Percentiles rank a stretch among this genome's conserved stretches.
Evolutionary conservation across 2,888 invertebrate genomes (phyloP).

Genomic region (Lepidochitona cinerea): DNA sequence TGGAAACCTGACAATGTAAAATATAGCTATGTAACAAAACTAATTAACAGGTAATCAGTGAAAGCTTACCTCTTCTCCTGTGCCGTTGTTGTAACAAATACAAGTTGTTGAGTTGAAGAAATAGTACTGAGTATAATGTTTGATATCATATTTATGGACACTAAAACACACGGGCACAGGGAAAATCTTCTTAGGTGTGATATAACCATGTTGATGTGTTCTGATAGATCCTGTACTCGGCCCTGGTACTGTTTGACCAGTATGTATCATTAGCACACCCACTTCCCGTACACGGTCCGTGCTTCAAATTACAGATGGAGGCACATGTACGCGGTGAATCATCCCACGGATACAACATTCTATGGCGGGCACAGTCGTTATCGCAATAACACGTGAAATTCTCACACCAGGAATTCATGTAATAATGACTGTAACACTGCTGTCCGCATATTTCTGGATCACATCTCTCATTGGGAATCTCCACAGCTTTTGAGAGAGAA

Average conservation of each 20-base stretch:
- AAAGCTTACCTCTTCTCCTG: not conserved
- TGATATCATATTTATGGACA: no score
- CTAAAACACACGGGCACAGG: not conserved
- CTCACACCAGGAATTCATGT: conserved; percentile 4
- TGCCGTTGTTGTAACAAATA: not conserved
- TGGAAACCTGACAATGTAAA: no score
- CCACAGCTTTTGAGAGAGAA: no score
- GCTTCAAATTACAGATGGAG: not conserved
- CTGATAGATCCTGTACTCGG: not conserved
- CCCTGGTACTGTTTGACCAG: not conserved
- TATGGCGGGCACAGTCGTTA: not conserved
- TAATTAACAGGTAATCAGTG: no score
- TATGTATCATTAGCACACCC: not conserved
- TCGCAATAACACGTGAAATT: not conserved
- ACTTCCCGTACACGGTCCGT: conserved; percentile 3
- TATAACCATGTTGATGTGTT: not conserved
- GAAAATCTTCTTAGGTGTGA: no score
- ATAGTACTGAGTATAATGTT: not conserved
- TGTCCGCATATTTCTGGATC: conserved; percentile 1
- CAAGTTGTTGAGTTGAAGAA: not conserved
- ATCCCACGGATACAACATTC: not conserved
- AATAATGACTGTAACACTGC: not conserved
- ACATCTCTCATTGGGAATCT: no score
- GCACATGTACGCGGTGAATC: not conserved
- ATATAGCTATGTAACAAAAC: no score